Evolutionary conservation across 2,797 vertebrate genomes (phyloP), one percentile per base, ranked within the genome.

Genomic region (Dendrocincla tyrannina): DNA sequence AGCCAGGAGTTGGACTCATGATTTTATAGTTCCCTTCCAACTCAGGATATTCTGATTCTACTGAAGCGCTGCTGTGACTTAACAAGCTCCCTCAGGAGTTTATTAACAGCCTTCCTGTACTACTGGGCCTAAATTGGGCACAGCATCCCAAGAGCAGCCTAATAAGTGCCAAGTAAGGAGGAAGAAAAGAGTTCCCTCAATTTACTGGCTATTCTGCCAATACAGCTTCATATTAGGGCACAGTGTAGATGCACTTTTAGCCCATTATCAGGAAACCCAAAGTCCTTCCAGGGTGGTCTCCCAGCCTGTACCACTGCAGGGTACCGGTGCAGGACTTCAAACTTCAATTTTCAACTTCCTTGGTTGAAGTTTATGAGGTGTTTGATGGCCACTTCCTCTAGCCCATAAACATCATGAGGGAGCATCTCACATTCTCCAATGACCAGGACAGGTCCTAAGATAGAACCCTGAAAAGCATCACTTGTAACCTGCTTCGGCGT

Each of bases 191-290:
- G 23, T 59, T 41, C 46, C 15, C 17, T 46, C n/a, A 23, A 17
- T 66, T 59, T n/a, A 17, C 37, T 50, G 8, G n/a, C 52, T 82
- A n/a, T 17, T 37, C 9, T 73, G n/a, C 50, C 76, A 39, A 52
- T 24, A 56, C 16, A 86, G 64, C 42, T 47, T 35, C 35, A 6
- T 11, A 23, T 28, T 72, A 63, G 20, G n/a, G 37, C 25, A 27
- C 17, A 17, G 18, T 3, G 12, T 8, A 66, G 28, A 44, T 9
- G 32, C 15, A 15, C 0, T 0, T 49, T 62, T n/a, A 83, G 25
- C 25, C 13, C 50, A 41, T 13, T 32, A 39, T 9, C 9, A 35
- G 35, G n/a, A 59, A 14, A 14, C 7, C 2, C 20, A 28, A 25
- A 11, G n/a, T 62, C 39, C 56, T 42, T 66, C 53, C 58, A 49